Evolutionary conservation across 1,140 invertebrate species (phyloP), one percentile per base, ranked within the genome.

Genomic region (Chelonus insularis): DNA sequence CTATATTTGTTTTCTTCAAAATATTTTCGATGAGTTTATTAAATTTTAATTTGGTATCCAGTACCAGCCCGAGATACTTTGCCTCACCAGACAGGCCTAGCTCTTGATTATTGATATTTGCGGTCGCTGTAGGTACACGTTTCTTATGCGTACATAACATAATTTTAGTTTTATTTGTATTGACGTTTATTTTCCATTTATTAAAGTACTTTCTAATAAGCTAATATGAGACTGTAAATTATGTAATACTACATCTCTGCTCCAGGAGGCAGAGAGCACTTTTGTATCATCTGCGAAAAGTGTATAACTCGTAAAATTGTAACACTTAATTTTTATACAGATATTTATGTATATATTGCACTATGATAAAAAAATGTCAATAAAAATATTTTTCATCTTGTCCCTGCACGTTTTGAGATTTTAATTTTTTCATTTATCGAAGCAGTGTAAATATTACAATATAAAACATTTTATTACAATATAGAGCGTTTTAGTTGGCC

Each of bases 241-340:
- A 1, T 50, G 25, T 12, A 48, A 14, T 21, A 66, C 63, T 11
- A 57, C 36, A 41, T 14, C 23, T 57, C 55, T 62, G 7, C 37
- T 61, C 41, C 43, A 60, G 0, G 65, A 68, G 39, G 60, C 47
- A 0, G 63, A 1, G 20, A 60, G 72, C 0, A 71, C 20, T 5
- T 66, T 65, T 7, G 68, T 72, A 51, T 77, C 70, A 34, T 74
- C 72, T 9, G 72, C 74, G 48, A 67, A 75, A 1, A 69, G 32
- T 1, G 63, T n/a, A n/a, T n/a, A n/a, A n/a, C n/a, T n/a, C n/a
- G n/a, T n/a, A n/a, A n/a, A n/a, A n/a, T n/a, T n/a, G n/a, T n/a
- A n/a, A n/a, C n/a, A n/a, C n/a, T n/a, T n/a, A n/a, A n/a, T n/a
- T n/a, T n/a, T n/a, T n/a, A n/a, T n/a, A n/a, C n/a, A n/a, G n/a